A percentile compares a stretch with the other conserved stretches of the same genome.
Conservation (phyloP, 2,113 vertebrate genomes). For the Shinisaurus crocodilurus region DNA sequence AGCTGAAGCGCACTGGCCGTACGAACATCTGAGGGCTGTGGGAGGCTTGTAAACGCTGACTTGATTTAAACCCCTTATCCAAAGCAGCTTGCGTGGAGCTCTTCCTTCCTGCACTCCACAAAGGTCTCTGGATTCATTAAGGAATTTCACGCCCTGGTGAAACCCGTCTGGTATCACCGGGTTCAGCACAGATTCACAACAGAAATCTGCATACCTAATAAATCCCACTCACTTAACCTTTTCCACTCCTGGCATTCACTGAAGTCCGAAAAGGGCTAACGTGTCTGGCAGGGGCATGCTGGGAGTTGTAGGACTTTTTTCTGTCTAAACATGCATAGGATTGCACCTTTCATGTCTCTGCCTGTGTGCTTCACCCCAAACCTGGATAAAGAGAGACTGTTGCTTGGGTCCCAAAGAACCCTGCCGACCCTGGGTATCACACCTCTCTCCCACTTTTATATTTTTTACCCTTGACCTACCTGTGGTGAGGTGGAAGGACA, state of each 20-base stretch:
- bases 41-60: too few species aligned
- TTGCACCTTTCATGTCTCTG: too few species aligned
- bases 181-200: background rate
- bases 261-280: too few species aligned
- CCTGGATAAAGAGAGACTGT: background rate
- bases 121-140: background rate
- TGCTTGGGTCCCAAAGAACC: too few species aligned
- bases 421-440: background rate
- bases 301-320: too few species aligned
- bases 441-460: too few species aligned
- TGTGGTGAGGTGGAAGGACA: constrained; percentile 54
- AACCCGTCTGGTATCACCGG: background rate
- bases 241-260: too few species aligned
- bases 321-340: too few species aligned
- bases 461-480: constrained; percentile 39
- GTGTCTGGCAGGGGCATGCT: too few species aligned
- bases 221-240: too few species aligned
- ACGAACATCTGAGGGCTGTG: background rate
- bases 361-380: background rate
- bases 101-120: background rate
- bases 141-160: background rate
- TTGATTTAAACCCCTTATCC: background rate
- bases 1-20: background rate
- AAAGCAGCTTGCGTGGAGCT: background rate
- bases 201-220: too few species aligned